A percentile compares a stretch with the other conserved stretches of the same genome.
Conservation (phyloP, 2,888 invertebrate species). For the Apamea anceps region DNA sequence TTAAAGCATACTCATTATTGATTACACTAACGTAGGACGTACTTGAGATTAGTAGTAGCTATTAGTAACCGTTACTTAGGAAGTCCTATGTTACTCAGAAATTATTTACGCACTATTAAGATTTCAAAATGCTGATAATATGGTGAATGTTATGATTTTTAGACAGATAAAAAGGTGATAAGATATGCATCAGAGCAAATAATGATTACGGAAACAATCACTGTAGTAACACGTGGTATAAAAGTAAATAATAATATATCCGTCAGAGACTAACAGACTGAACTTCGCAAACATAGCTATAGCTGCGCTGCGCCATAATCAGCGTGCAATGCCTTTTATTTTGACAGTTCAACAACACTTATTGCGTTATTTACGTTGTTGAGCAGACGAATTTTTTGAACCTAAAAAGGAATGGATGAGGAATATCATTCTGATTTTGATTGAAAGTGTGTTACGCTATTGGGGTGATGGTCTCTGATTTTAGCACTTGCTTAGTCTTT, state of each 20-base stretch:
- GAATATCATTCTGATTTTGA: neutral
- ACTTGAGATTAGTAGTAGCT: constrained; percentile 14
- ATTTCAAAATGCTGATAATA: constrained; percentile 12
- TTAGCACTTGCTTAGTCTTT: neutral
- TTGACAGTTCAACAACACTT: neutral
- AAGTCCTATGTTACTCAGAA: neutral
- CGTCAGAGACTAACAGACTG: neutral
- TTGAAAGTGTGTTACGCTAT: neutral
- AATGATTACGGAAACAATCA: constrained; percentile 21
- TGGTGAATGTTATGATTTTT: constrained; percentile 23
- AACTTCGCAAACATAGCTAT: neutral
- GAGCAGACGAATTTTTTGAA: neutral
- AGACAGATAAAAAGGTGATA: constrained; percentile 18
- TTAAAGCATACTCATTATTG: constrained; percentile 11
- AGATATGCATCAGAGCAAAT: constrained; percentile 28
- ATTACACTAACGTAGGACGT: neutral
- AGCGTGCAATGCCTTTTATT: neutral
- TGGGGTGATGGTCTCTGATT: neutral
- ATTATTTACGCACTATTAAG: neutral
- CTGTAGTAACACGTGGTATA: constrained; percentile 17
- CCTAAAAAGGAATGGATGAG: neutral
- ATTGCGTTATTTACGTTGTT: neutral
- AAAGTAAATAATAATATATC: constrained; percentile 3
- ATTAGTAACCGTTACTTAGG: constrained; percentile 13
- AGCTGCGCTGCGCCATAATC: neutral